Percentiles rank a stretch among this genome's conserved stretches.
phyloP scores from a whole-genome alignment of 2,888 invertebrate genomes.

The Gari tellinella region DNA sequence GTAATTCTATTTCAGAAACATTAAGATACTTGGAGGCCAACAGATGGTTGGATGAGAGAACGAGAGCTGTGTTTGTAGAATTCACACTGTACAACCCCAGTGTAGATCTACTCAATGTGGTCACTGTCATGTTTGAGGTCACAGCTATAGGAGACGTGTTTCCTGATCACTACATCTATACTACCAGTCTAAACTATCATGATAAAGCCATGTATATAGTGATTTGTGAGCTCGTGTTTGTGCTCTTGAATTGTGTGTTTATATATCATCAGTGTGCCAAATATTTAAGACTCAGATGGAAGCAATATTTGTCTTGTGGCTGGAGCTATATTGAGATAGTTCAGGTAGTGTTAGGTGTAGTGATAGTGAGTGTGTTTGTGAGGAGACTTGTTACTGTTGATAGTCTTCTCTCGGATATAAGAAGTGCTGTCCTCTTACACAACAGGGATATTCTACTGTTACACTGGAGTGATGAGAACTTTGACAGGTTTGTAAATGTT shows the following conservation, averaged over 20 bases:
- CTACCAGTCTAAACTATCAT: constrained; percentile 64
- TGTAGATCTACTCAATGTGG: constrained; percentile 65
- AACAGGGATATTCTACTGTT: too few relatives aligned
- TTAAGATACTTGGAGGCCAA: constrained; percentile 42
- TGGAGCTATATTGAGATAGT: constrained; percentile 68
- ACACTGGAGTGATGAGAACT: constrained; percentile 24
- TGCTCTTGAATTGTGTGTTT: constrained; percentile 58
- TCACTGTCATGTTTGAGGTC: constrained; percentile 69
- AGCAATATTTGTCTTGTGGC: constrained; percentile 60
- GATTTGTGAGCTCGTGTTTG: constrained; percentile 62
- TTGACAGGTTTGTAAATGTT: constrained; percentile 62
- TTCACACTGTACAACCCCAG: constrained; percentile 70
- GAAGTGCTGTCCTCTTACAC: too few relatives aligned
- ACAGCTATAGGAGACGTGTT: constrained; percentile 58
- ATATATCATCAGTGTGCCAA: constrained; percentile 59
- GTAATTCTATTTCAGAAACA: constrained; percentile 26
- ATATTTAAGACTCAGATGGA: constrained; percentile 36
- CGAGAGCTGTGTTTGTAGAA: constrained; percentile 68
- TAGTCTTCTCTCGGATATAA: constrained; percentile 46
- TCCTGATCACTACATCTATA: constrained; percentile 63
- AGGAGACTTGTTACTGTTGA: constrained; percentile 56
- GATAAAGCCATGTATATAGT: constrained; percentile 57
- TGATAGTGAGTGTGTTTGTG: constrained; percentile 63
- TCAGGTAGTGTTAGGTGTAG: constrained; percentile 58
- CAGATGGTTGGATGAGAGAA: constrained; percentile 68